phyloP scores from a whole-genome alignment of 1,140 invertebrate genomes.

The Nebria ingens region DNA sequence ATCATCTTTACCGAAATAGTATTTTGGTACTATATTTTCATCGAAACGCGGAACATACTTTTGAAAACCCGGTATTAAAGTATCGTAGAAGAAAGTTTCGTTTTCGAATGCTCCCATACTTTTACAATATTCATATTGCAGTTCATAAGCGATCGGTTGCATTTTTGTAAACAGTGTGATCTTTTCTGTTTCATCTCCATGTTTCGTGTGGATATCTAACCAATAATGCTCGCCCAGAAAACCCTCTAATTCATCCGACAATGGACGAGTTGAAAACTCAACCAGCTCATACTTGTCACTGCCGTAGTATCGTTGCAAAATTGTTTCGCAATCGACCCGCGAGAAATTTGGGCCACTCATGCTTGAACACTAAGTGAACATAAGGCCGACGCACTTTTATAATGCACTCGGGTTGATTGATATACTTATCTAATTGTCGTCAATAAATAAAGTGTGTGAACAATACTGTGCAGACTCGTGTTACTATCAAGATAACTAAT shows the following conservation, averaged over 20 bases:
- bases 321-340: not conserved
- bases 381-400: too few species aligned
- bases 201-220: conserved; percentile 19
- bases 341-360: not conserved
- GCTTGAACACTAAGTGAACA: too few species aligned
- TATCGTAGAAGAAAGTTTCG: conserved; percentile 36
- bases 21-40: conserved; percentile 32
- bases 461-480: too few species aligned
- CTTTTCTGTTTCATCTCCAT: conserved; percentile 14
- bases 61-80: conserved; percentile 33
- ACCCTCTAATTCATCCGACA: conserved; percentile 33
- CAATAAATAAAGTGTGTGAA: too few species aligned
- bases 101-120: conserved; percentile 40
- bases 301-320: conserved; percentile 13
- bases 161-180: conserved; percentile 40
- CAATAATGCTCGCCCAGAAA: conserved; percentile 40
- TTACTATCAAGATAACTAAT: too few species aligned
- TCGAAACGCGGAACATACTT: conserved; percentile 13
- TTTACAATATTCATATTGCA: conserved; percentile 35
- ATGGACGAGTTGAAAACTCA: conserved; percentile 7
- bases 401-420: too few species aligned
- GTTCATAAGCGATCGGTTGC: conserved; percentile 32
- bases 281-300: conserved; percentile 12
- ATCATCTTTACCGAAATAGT: conserved; percentile 33
- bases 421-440: too few species aligned